Evolutionary conservation across 1,140 invertebrate species (phyloP).

Genomic region (Rhopalosiphum maidis): DNA sequence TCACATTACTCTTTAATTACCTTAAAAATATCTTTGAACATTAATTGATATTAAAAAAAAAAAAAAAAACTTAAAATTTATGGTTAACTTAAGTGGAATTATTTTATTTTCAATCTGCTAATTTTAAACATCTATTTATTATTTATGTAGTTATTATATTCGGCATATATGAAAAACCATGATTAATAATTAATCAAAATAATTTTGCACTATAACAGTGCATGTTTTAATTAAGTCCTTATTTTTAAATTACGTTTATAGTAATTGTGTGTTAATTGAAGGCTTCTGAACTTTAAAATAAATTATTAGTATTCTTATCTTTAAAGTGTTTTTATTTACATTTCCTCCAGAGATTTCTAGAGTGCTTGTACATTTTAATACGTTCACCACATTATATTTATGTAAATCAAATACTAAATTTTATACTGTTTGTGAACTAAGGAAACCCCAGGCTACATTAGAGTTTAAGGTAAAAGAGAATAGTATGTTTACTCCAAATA

Average conservation of each 20-base stretch:
- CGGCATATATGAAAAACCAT: not conserved
- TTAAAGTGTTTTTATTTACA: not conserved
- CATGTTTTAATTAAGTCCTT: not conserved
- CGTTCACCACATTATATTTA: not conserved
- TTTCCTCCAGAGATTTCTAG: not conserved
- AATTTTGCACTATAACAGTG: not conserved
- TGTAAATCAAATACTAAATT: not conserved
- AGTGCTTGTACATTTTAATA: not conserved
- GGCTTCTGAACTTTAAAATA: not conserved
- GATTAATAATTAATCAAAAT: not conserved
- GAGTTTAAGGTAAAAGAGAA: not conserved
- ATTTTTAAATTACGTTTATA: not conserved
- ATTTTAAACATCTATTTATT: not conserved
- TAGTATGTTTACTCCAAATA: not conserved
- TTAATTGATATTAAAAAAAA: not conserved
- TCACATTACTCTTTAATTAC: not conserved
- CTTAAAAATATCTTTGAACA: not conserved
- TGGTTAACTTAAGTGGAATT: not conserved
- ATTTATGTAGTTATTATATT: not conserved
- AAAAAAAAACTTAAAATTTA: not conserved
- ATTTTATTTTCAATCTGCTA: not conserved
- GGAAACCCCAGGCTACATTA: not conserved
- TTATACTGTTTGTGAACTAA: not conserved
- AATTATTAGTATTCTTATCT: not conserved
- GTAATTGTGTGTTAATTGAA: not conserved